phyloP scores from a whole-genome alignment of 2,113 vertebrate species.

The Pseudopodoces humilis region DNA sequence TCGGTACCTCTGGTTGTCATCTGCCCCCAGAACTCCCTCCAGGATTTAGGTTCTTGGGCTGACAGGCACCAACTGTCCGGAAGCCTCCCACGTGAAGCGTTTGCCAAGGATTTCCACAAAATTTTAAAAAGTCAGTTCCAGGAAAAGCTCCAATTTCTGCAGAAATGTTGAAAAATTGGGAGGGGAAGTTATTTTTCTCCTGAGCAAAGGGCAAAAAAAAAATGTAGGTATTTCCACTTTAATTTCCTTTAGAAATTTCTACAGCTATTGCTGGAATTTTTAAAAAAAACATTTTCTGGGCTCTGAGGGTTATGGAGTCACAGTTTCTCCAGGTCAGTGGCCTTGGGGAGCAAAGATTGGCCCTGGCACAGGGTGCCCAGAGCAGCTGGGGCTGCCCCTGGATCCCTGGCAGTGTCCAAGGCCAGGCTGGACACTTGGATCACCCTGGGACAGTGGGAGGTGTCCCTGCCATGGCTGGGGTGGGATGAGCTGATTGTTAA shows the following conservation, averaged over 20 bases:
- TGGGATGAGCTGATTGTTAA: background rate
- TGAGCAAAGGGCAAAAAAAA: background rate
- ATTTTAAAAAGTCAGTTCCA: background rate
- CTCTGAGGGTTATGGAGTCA: background rate
- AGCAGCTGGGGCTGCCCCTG: background rate
- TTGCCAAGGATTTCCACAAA: background rate
- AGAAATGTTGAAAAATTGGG: background rate
- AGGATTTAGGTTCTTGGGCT: background rate
- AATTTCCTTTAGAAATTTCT: background rate
- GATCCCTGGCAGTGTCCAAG: background rate
- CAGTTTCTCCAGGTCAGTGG: background rate
- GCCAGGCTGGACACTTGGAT: background rate
- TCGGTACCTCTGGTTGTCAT: background rate
- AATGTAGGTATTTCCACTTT: background rate
- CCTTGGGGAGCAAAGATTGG: background rate
- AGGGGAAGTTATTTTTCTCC: background rate
- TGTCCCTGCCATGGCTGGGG: background rate
- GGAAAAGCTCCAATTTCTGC: background rate
- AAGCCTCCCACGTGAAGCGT: background rate
- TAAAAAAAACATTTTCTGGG: accelerated
- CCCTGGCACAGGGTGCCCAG: background rate
- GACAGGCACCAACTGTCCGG: background rate
- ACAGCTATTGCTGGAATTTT: background rate
- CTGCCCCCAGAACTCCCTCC: background rate
- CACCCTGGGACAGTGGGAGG: background rate